These are phyloP conservation scores for Gallinago media DNA, from an alignment of 2,113 vertebrate genomes.

Conservation along the genomic window DNA sequence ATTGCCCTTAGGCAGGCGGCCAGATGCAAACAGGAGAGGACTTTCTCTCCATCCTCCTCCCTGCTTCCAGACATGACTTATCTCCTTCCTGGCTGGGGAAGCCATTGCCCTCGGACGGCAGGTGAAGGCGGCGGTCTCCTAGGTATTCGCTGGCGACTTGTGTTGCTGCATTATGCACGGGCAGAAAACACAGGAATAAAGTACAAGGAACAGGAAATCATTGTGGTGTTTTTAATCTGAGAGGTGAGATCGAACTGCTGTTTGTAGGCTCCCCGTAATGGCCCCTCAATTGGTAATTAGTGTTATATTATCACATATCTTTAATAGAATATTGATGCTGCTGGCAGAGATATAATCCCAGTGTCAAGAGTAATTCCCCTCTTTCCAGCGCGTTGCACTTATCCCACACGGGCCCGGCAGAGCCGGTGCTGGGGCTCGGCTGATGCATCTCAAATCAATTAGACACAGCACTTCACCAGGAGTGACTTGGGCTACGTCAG, in stretches of 20 bases:
- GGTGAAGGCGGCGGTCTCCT: slow-evolving; percentile 46
- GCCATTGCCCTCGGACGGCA: neutral
- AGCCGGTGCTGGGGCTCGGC: neutral
- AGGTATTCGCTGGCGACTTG: slow-evolving; percentile 26
- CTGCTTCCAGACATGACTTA: neutral
- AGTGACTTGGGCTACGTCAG: neutral
- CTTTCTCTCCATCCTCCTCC: neutral
- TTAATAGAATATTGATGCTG: slow-evolving; percentile 71
- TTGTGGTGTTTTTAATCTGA: slow-evolving; percentile 47
- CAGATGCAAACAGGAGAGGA: neutral
- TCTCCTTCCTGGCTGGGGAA: slow-evolving; percentile 2
- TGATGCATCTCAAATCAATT: slow-evolving; percentile 27
- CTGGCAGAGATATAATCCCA: slow-evolving; percentile 55
- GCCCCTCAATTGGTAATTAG: slow-evolving; percentile 62
- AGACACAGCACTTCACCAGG: neutral
- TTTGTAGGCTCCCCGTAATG: slow-evolving; percentile 36
- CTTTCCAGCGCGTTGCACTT: neutral
- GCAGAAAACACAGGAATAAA: slow-evolving; percentile 11
- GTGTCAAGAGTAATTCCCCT: slow-evolving; percentile 64
- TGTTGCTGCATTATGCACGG: slow-evolving; percentile 64
- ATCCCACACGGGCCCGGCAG: neutral
- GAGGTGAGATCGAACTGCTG: slow-evolving; percentile 50
- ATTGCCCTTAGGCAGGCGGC: neutral
- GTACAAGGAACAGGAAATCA: slow-evolving; percentile 56
- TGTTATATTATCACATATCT: slow-evolving; percentile 55